Evolutionary conservation across 2,113 vertebrate genomes (phyloP), one percentile per base, ranked within the genome.

Genomic region (Bombycilla garrulus): DNA sequence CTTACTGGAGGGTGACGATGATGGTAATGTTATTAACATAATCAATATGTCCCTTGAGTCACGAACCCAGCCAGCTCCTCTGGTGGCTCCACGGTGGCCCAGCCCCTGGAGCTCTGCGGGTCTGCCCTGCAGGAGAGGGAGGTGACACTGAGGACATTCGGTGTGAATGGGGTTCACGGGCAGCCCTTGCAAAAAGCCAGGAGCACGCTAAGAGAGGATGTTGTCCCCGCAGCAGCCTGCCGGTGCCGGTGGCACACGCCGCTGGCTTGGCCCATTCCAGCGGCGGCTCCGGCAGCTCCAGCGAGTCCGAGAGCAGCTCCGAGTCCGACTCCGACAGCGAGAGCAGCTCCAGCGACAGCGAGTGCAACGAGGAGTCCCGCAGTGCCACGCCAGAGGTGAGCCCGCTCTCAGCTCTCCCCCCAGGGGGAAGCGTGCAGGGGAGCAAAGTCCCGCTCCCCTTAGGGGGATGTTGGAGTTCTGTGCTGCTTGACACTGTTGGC

Each of bases 231-330:
- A 98, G 98, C 86, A 98, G 97, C 78, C 90, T 98, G 50, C 95
- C 98, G 0, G 95, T 98, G 96, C 96, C 97, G 0, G 86, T 73
- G 1, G 70, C 96, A 23, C 98, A 97, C 6, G 9, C 92, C 38
- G 11, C 93, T 1, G 61, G 97, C 62, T 95, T 97, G 31, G 93
- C 95, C 38, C 97, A 97, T 81, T 97, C 97, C 96, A 99, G 98
- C 2, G 98, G 98, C 1, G 98, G 98, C 5, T 99, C 98, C 0
- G 98, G 98, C 86, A 99, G 99, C 97, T 99, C 99, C 98, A 99
- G 99, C 15, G 99, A 99, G 96, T 99, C 99, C 2, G 99, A 99
- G 95, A 99, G 98, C 98, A 99, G 99, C 97, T 99, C 99, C 0
- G 99, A 99, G 96, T 99, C 99, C 0, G 99, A 99, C 97, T 99